Evolutionary conservation across 53 echinoderm and acorn worm genomes (phyloP).

Genomic region (Holothuria scabra): DNA sequence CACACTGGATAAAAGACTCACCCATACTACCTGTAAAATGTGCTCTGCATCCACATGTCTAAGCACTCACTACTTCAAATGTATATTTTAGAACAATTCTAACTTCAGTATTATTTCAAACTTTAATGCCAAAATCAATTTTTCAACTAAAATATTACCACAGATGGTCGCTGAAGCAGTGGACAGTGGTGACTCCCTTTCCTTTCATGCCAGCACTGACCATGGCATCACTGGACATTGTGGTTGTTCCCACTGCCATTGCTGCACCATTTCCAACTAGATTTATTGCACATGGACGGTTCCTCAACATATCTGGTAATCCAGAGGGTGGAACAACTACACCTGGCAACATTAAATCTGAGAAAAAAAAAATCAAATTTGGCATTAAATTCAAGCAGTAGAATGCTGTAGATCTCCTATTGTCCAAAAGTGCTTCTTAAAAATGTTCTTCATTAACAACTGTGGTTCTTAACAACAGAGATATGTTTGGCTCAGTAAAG

Average conservation of each 20-base stretch:
- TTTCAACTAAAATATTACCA: slow-evolving; percentile 59
- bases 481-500: no score
- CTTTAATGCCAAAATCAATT: no score
- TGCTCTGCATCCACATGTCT: no score
- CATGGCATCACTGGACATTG: slow-evolving; percentile 77
- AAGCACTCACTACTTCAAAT: no score
- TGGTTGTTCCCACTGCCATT: slow-evolving; percentile 76
- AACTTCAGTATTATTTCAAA: no score
- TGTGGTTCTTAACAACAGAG: no score
- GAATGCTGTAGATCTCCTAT: neutral
- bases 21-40: no score
- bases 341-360: slow-evolving; percentile 98
- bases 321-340: slow-evolving; percentile 60
- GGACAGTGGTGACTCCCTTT: slow-evolving; percentile 64
- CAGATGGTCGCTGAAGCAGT: slow-evolving; percentile 76
- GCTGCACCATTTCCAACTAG: slow-evolving; percentile 75
- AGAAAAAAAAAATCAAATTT: neutral
- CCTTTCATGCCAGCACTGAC: slow-evolving; percentile 81
- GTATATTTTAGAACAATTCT: no score
- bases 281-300: slow-evolving; percentile 78
- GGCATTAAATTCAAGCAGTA: neutral
- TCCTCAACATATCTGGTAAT: slow-evolving; percentile 71
- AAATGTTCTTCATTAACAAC: no score
- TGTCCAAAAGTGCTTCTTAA: no score
- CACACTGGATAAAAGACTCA: no score